Evolutionary conservation across 1,140 invertebrate genomes (phyloP).

Genomic region (Drosophila fuyamai): DNA sequence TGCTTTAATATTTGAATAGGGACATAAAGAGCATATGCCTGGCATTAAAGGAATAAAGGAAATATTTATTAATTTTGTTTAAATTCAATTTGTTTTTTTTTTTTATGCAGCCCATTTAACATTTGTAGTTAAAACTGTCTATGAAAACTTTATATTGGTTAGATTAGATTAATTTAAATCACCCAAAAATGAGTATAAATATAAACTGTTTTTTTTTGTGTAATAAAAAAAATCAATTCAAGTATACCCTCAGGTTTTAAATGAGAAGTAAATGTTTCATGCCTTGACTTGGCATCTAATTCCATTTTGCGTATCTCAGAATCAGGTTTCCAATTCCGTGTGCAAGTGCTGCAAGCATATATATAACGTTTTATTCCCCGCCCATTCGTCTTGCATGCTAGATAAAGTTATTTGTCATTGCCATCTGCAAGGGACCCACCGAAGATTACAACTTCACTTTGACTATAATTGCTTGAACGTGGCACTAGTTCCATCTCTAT

Average conservation of each 20-base stretch:
- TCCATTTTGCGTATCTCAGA: not conserved
- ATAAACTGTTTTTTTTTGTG: no score
- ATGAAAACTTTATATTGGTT: no score
- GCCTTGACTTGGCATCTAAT: no score
- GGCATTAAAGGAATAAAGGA: no score
- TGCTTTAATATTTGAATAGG: not conserved
- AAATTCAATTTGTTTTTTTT: no score
- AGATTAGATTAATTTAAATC: no score
- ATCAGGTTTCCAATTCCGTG: slow-evolving; percentile 2
- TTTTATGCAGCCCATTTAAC: no score
- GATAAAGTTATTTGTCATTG: slow-evolving; percentile 70
- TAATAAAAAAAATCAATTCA: no score
- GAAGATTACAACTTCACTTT: slow-evolving; percentile 76
- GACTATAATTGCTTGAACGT: slow-evolving; percentile 76
- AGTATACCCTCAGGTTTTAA: not conserved
- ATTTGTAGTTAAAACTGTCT: no score
- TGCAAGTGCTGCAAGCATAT: not conserved
- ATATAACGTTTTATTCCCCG: not conserved
- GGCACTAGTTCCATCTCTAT: slow-evolving; percentile 48
- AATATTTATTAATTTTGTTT: no score
- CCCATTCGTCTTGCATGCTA: slow-evolving; percentile 20
- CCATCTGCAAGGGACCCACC: slow-evolving; percentile 50
- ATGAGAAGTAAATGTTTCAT: not conserved
- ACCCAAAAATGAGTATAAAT: no score
- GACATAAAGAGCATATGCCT: not conserved